Base-by-base conservation (phyloP, 2,888 invertebrate species). In the Cryptosula pallasiana region DNA sequence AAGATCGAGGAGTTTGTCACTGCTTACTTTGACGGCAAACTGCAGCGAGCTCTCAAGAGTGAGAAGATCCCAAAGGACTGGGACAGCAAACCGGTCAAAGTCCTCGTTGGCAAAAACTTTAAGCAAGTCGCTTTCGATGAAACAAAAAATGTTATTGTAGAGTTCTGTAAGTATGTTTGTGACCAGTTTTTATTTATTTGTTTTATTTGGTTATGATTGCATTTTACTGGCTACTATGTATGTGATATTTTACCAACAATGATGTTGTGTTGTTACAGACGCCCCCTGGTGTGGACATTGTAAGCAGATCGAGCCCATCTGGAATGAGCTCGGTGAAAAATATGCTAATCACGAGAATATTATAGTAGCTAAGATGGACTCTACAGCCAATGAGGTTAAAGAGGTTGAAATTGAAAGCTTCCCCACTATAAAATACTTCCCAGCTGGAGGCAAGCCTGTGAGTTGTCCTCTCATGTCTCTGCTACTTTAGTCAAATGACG, bases 211-310 rank as follows among this genome's bases (percentile, higher is more conserved):
- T n/a, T n/a, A n/a, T n/a, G n/a, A n/a, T n/a, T n/a, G n/a, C n/a
- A n/a, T n/a, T n/a, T n/a, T n/a, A n/a, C n/a, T n/a, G n/a, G n/a
- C n/a, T n/a, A n/a, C n/a, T n/a, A n/a, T n/a, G n/a, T n/a, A n/a
- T n/a, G n/a, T n/a, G n/a, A n/a, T n/a, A n/a, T n/a, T n/a, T n/a
- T n/a, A n/a, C n/a, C n/a, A n/a, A n/a, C n/a, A n/a, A n/a, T n/a
- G n/a, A n/a, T n/a, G n/a, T n/a, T n/a, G n/a, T n/a, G n/a, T n/a
- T n/a, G n/a, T 32, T 9, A 13, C 70, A 70, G 70, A 72, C 85
- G 95, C 95, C 70, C 95, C 95, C 73, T 96, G 95, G 95, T 87
- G 87, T 87, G 94, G 94, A 73, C 96, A 96, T 85, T 97, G 96
- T 90, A 95, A 96, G 83, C 93, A 95, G 85, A 88, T 97, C 81